These are phyloP conservation scores for Arrhopalites spinosus DNA, from an alignment of 2,888 invertebrate species.

Conservation along the genomic window DNA sequence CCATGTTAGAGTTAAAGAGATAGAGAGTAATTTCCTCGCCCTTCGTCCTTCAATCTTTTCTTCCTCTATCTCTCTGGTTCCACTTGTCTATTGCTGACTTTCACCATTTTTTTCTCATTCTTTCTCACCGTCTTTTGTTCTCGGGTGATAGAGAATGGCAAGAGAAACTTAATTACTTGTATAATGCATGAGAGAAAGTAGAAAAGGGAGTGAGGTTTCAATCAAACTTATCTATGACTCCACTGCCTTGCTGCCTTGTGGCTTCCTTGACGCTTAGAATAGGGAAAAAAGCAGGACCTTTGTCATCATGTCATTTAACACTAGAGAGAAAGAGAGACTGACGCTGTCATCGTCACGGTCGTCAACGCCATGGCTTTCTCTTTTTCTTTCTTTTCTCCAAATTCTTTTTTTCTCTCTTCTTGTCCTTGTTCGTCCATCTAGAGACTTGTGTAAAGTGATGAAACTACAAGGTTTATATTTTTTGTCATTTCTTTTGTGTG, in stretches of 20 bases:
- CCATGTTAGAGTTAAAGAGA: neutral
- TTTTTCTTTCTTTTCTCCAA: neutral
- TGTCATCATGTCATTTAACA: neutral
- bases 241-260: neutral
- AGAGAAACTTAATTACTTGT: conserved; percentile 2
- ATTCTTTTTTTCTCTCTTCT: neutral
- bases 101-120: neutral
- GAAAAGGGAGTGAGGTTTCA: neutral
- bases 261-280: neutral
- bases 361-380: no score
- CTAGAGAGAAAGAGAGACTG: no score
- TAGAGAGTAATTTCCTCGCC: conserved; percentile 41
- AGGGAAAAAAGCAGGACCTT: neutral
- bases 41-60: conserved; percentile 22
- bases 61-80: conserved; percentile 1
- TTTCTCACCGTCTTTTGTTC: neutral
- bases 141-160: neutral
- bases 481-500: no score
- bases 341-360: no score
- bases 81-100: neutral
- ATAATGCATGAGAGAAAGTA: conserved; percentile 8
- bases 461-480: no score
- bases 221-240: neutral
- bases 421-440: neutral
- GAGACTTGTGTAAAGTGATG: no score